Base-by-base conservation (phyloP, 30 jellyfish, hydroid and myxozoan genomes). In the Hydractinia echinata region DNA sequence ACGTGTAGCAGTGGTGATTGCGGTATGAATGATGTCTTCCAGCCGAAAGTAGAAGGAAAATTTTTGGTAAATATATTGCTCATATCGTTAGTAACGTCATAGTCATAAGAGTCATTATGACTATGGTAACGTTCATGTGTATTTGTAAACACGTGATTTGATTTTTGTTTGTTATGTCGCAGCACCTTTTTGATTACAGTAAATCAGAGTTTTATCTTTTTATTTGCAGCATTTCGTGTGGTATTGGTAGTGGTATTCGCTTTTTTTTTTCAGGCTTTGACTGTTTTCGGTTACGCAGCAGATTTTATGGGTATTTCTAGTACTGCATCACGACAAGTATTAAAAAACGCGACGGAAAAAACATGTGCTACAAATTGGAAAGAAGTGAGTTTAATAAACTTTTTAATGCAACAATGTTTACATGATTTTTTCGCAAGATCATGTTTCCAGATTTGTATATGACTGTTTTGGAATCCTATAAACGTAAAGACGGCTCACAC, bases 21-120 rank as follows among this genome's bases (percentile, higher is more conserved):
- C 66, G 83, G 89, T 55, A 58, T 85, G 67, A 13, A 77, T 56
- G 89, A 80, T 18, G 95, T 85, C 51, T 66, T 76, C 49, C 95
- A 85, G 61, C 95, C 95, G 6, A 11, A 51, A 14, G 53, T 61
- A 13, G 54, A 64, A 39, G 95, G 95, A 19, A 20, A 54, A 51
- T 85, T 77, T 79, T 55, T 62, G 84, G 95, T 85, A 69, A 68
- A 85, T 77, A 19, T 15, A 51, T 10, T 10, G 77, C 54, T 78
- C 3, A 54, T 50, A 44, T 9, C 61, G 39, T 44, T 58, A 11
- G 15, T 58, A 58, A 58, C 39, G 7, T 77, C 76, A 30, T 30
- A 30, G 44, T 30, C 44, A 30, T 2, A 30, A 30, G 44, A 30
- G 44, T 30, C 44, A 30, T 30, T 30, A 2, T 30, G 44, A 30